Conservation (phyloP, 2,888 invertebrate species). For the Conomelus anceps region DNA sequence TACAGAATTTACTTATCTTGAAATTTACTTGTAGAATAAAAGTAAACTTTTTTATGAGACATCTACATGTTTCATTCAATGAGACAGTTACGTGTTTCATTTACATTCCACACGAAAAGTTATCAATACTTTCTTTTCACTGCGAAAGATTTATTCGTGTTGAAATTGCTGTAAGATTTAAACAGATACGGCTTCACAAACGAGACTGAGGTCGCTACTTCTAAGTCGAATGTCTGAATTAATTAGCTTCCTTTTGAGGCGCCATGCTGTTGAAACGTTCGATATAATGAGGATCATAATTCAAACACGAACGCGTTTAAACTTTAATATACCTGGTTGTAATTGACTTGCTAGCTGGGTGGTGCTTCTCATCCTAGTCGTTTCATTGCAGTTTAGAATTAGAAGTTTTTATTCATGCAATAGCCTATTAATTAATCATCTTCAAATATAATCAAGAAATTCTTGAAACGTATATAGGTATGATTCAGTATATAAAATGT, state of each 20-base stretch:
- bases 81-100: neutral
- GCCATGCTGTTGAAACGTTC: neutral
- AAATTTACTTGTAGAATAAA: neutral
- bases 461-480: no score
- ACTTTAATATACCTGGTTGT: neutral
- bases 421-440: no score
- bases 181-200: neutral
- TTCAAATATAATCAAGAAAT: no score
- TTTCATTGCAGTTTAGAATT: neutral
- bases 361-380: neutral
- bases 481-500: no score
- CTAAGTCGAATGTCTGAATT: neutral
- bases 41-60: neutral
- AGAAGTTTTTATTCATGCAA: neutral
- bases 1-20: neutral
- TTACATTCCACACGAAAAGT: neutral
- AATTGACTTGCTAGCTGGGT: neutral
- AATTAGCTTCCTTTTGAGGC: neutral
- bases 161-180: neutral
- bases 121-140: neutral
- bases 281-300: neutral
- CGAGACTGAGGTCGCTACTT: neutral
- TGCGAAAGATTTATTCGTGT: neutral
- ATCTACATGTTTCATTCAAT: neutral
- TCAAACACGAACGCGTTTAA: neutral